Percentiles rank a stretch among this genome's conserved stretches.
phyloP scores from a whole-genome alignment of 2,888 invertebrate genomes.

The Mayetiola destructor region DNA sequence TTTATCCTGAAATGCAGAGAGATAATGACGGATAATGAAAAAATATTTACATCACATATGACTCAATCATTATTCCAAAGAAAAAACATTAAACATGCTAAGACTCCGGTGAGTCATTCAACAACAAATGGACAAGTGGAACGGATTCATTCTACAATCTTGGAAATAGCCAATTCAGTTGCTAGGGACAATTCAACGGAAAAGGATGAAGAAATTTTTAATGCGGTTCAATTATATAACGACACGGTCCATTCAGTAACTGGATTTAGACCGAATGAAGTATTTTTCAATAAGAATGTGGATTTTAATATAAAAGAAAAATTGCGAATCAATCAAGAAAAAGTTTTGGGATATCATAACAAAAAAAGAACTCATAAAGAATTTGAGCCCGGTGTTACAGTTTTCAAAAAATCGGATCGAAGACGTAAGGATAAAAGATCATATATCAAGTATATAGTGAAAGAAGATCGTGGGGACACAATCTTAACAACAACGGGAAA shows the following conservation, averaged over 20 bases:
- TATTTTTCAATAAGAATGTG: constrained; percentile 7
- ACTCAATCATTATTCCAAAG: not conserved
- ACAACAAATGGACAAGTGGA: constrained; percentile 13
- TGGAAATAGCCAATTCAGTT: not conserved
- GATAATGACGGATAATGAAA: constrained; percentile 12
- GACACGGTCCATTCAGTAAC: constrained; percentile 13
- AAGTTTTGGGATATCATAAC: not conserved
- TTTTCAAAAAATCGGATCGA: not conserved
- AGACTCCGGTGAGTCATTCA: not conserved
- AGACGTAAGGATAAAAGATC: not conserved
- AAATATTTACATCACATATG: not conserved
- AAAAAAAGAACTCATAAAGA: constrained; percentile 2
- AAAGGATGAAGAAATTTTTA: not conserved
- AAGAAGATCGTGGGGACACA: constrained; percentile 10
- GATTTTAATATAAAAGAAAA: not conserved
- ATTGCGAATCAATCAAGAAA: not conserved
- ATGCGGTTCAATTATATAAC: constrained; percentile 6
- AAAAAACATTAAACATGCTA: not conserved
- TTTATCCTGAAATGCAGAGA: not conserved
- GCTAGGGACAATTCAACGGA: not conserved
- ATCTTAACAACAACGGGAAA: not conserved
- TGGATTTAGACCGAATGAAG: not conserved
- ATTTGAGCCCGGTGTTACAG: not conserved
- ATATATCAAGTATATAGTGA: not conserved
- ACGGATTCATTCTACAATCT: constrained; percentile 5